Conservation (phyloP, 2,888 invertebrate species). For the Gryllus longicercus region DNA sequence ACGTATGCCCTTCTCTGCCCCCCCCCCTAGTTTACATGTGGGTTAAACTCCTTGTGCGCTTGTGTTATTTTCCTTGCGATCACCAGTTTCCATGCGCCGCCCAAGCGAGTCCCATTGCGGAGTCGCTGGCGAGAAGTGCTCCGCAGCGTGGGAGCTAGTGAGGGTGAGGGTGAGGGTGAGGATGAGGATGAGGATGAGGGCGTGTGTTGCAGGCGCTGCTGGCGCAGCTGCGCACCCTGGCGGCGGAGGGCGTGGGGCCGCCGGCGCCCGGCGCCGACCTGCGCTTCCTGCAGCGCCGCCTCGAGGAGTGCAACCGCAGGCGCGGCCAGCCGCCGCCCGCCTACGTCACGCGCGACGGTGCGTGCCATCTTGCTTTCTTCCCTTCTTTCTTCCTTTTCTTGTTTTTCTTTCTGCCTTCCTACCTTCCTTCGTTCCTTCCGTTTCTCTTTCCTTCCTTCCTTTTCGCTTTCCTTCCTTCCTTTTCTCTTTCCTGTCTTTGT, state of each 20-base stretch:
- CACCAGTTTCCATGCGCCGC: too few species aligned
- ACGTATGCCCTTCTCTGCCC: too few species aligned
- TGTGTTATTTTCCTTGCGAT: too few species aligned
- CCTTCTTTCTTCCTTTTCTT: background rate
- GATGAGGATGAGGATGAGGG: background rate
- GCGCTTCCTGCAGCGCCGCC: slow-evolving; percentile 19
- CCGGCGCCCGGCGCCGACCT: slow-evolving; percentile 12
- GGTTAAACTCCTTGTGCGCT: too few species aligned
- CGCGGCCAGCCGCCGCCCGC: background rate
- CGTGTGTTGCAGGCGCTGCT: background rate
- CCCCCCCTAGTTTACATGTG: too few species aligned
- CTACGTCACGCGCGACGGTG: background rate
- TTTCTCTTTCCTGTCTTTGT: too few species aligned
- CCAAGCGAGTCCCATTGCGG: background rate
- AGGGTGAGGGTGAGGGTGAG: background rate
- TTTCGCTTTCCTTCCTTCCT: too few species aligned
- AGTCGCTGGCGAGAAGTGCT: background rate
- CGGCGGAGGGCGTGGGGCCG: background rate
- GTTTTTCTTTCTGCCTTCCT: background rate
- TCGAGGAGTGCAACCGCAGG: slow-evolving; percentile 19
- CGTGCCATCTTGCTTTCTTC: background rate
- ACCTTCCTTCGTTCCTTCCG: too few species aligned
- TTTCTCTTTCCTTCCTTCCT: too few species aligned
- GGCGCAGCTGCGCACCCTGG: background rate
- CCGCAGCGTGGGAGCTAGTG: background rate